These are phyloP conservation scores for Leptura quadrifasciata DNA, from an alignment of 2,888 invertebrate species.

Conservation along the genomic window DNA sequence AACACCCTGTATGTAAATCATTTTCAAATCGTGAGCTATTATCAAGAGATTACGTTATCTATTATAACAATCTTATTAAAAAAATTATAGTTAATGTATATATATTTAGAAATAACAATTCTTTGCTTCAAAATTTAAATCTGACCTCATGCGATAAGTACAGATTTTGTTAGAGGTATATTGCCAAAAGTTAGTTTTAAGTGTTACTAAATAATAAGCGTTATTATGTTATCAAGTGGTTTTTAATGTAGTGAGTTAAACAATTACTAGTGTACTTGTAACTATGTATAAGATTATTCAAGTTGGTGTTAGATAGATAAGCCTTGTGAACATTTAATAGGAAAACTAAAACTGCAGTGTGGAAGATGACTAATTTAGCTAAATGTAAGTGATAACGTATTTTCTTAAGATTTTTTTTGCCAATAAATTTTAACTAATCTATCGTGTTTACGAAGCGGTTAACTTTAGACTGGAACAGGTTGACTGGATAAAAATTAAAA, in stretches of 20 bases:
- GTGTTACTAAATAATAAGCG: not conserved
- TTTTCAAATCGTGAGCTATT: not conserved
- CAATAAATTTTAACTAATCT: too few species aligned
- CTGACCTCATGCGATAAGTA: slow-evolving; percentile 11
- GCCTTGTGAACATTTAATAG: not conserved
- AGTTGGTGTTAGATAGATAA: slow-evolving; percentile 17
- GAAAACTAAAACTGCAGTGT: not conserved
- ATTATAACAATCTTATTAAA: not conserved
- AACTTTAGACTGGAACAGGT: too few species aligned
- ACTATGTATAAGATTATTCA: slow-evolving; percentile 27
- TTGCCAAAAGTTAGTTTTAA: slow-evolving; percentile 9
- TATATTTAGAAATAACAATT: slow-evolving; percentile 24
- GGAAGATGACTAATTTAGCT: not conserved
- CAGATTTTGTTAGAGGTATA: not conserved
- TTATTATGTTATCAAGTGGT: not conserved
- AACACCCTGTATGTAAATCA: slow-evolving; percentile 1
- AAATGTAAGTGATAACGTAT: not conserved
- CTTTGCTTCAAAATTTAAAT: slow-evolving; percentile 22
- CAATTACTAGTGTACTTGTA: slow-evolving; percentile 6
- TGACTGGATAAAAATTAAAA: too few species aligned
- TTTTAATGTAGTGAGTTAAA: not conserved
- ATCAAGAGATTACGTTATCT: slow-evolving; percentile 33
- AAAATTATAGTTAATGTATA: slow-evolving; percentile 23
- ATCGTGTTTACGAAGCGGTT: too few species aligned
- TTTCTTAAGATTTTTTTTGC: too few species aligned